Percentiles rank a stretch among this genome's conserved stretches.
These are phyloP conservation scores for Phataginus tricuspis DNA, from an alignment of 2,797 vertebrate genomes.

Conservation along the genomic window DNA sequence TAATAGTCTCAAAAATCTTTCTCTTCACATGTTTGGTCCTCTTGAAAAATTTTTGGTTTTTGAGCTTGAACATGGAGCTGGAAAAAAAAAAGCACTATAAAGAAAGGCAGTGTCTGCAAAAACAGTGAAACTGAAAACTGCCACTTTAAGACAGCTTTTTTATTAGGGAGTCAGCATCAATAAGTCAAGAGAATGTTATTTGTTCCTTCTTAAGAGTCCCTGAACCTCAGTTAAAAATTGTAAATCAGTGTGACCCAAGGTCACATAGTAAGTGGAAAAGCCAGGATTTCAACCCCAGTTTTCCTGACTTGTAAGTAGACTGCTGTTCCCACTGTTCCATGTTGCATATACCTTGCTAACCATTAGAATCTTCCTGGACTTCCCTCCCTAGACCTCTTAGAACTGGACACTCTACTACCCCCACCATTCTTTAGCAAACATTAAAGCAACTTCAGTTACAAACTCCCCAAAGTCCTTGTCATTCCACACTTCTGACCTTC, in stretches of 20 bases:
- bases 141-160: background rate
- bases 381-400: background rate
- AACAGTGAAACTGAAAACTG: slow-evolving; percentile 45
- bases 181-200: background rate
- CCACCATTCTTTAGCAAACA: background rate
- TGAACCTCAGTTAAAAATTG: background rate
- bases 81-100: slow-evolving; percentile 63
- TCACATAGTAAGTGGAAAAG: background rate
- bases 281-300: background rate
- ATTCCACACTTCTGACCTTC: background rate
- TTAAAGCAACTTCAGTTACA: background rate
- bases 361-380: background rate
- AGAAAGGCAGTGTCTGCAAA: background rate
- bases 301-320: background rate
- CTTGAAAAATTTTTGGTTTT: slow-evolving; percentile 71
- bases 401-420: background rate
- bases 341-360: background rate
- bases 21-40: slow-evolving; percentile 67
- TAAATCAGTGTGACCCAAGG: background rate
- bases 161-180: background rate
- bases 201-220: background rate
- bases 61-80: slow-evolving; percentile 90
- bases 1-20: slow-evolving; percentile 64
- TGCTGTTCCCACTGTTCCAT: background rate
- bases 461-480: background rate